Conservation (phyloP, 2,797 vertebrate genomes). For the Otolemur crassicaudatus region DNA sequence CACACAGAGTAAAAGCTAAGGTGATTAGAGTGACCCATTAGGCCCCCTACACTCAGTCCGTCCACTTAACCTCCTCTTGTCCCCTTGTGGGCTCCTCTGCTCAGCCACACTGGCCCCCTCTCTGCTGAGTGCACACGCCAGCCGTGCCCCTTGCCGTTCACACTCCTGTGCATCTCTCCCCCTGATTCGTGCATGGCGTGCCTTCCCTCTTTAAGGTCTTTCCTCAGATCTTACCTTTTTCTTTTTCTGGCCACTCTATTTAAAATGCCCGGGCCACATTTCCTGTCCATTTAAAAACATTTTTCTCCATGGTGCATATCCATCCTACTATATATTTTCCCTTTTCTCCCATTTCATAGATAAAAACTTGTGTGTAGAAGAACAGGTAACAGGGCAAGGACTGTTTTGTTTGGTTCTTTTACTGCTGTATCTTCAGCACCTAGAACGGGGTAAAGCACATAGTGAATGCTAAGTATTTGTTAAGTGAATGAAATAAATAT, state of each 20-base stretch:
- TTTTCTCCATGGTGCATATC: neutral
- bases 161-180: neutral
- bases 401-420: neutral
- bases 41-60: too few species aligned
- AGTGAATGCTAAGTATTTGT: neutral
- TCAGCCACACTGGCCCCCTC: neutral
- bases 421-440: neutral
- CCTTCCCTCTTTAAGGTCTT: neutral
- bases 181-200: neutral
- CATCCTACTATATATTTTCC: neutral
- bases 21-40: fast-evolving
- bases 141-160: neutral
- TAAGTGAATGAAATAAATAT: neutral
- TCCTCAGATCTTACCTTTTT: neutral
- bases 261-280: neutral
- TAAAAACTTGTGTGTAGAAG: neutral
- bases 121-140: neutral
- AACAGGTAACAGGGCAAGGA: neutral
- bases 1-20: neutral
- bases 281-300: neutral
- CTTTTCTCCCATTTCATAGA: neutral
- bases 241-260: neutral
- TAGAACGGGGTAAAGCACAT: neutral
- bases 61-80: neutral
- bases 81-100: neutral